Conservation (phyloP, 2,113 vertebrate genomes). For the Ancistrus triradiatus region DNA sequence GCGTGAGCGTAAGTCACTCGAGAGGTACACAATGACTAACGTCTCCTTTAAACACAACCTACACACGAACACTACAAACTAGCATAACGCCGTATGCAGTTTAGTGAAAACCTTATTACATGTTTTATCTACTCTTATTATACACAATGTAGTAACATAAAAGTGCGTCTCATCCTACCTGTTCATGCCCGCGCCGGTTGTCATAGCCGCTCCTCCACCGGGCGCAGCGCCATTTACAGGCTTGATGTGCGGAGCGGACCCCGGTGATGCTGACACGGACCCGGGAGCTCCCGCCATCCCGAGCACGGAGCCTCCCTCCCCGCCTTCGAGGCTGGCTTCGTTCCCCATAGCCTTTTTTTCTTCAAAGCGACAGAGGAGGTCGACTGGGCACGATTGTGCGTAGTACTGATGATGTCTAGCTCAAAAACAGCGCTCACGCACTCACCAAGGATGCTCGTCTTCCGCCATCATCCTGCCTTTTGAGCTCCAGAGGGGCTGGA, state of each 20-base stretch:
- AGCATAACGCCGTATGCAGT: too few species aligned
- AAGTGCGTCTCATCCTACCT: conserved; percentile 53
- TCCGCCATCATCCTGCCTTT: conserved; percentile 62
- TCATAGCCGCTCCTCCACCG: conserved; percentile 64
- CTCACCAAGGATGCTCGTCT: conserved; percentile 65
- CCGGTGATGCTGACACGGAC: conserved; percentile 52
- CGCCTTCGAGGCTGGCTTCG: conserved; percentile 75
- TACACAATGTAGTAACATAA: not conserved
- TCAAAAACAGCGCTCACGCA: conserved; percentile 38
- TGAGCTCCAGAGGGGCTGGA: conserved; percentile 7
- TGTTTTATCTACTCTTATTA: not conserved
- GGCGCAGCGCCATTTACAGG: conserved; percentile 71
- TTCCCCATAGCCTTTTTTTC: conserved; percentile 70
- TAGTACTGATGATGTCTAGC: not conserved
- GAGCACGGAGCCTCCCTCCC: conserved; percentile 59
- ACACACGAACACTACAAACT: too few species aligned
- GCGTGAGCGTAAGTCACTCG: conserved; percentile 15
- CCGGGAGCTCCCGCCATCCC: conserved; percentile 59
- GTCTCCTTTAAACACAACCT: not conserved
- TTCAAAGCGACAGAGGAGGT: conserved; percentile 49
- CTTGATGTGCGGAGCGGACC: conserved; percentile 65
- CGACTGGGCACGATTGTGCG: conserved; percentile 33
- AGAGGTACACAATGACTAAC: not conserved
- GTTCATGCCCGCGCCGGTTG: conserved; percentile 62
- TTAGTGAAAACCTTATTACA: too few species aligned